These are phyloP conservation scores for Brachyalestes nurse DNA, from an alignment of 2,797 vertebrate species.

Conservation along the genomic window DNA sequence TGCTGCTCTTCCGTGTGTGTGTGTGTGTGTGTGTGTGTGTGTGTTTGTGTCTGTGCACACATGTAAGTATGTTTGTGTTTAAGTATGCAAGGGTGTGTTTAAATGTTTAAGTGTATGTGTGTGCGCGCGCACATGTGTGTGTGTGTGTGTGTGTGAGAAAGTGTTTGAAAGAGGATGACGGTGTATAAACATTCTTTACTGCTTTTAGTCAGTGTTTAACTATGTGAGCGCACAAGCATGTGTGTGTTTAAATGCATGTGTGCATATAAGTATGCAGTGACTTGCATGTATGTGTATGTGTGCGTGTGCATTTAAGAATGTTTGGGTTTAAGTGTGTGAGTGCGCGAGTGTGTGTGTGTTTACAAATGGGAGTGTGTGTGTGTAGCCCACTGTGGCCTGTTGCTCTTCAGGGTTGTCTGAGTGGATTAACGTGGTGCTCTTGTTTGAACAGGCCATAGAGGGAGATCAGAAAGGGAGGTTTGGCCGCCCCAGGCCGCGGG, in stretches of 20 bases:
- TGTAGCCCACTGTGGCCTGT: conserved; percentile 14
- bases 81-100: neutral
- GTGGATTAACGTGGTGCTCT: conserved; percentile 67
- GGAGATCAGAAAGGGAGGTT: conserved; percentile 60
- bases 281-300: neutral
- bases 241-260: neutral
- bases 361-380: neutral
- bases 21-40: neutral
- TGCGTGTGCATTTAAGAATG: neutral
- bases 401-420: conserved; percentile 65
- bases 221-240: neutral
- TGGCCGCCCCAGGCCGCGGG: conserved; percentile 29
- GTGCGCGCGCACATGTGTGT: no score
- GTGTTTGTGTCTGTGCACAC: neutral
- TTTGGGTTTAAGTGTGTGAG: neutral
- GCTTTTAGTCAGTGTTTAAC: conserved; percentile 4
- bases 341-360: neutral
- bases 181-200: conserved; percentile 4
- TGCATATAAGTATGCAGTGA: neutral
- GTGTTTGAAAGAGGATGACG: neutral
- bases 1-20: neutral
- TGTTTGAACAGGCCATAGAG: conserved; percentile 69
- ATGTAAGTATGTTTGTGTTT: neutral
- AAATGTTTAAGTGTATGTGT: neutral
- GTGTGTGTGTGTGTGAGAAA: neutral